phyloP scores from a whole-genome alignment of 1,140 invertebrate genomes.

The Drosophila ohnishii region DNA sequence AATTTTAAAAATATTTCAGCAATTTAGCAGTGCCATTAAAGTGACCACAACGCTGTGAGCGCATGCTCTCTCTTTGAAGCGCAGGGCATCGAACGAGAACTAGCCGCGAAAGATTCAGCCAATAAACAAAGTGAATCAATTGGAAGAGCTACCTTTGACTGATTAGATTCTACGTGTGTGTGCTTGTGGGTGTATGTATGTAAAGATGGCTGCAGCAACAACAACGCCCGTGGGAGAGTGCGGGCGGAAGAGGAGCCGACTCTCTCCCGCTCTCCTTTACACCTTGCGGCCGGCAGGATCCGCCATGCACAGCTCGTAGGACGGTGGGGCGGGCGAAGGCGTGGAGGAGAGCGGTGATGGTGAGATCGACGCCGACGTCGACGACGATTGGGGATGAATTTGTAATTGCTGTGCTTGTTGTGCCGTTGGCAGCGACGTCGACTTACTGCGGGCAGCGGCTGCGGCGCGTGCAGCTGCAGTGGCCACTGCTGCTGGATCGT shows the following conservation, averaged over 20 bases:
- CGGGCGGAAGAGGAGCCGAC: not conserved
- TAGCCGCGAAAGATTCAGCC: slow-evolving; percentile 19
- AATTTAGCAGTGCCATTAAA: not conserved
- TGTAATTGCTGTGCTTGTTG: slow-evolving; percentile 18
- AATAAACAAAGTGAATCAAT: slow-evolving; percentile 15
- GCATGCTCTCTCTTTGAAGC: slow-evolving; percentile 14
- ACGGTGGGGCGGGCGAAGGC: slow-evolving; percentile 18
- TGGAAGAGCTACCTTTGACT: slow-evolving; percentile 32
- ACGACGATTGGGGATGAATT: slow-evolving; percentile 14
- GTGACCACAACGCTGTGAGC: not conserved
- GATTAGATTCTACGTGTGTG: slow-evolving; percentile 17
- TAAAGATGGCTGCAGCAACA: slow-evolving; percentile 27
- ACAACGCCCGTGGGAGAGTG: slow-evolving; percentile 10
- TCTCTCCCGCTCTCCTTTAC: slow-evolving; percentile 17
- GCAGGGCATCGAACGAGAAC: slow-evolving; percentile 15
- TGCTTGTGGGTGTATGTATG: slow-evolving; percentile 8
- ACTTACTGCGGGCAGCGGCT: slow-evolving; percentile 41
- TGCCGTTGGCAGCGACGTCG: slow-evolving; percentile 23
- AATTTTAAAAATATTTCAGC: too few species aligned
- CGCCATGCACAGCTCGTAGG: slow-evolving; percentile 32
- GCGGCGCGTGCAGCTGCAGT: slow-evolving; percentile 33
- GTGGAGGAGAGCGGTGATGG: slow-evolving; percentile 10
- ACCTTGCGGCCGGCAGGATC: slow-evolving; percentile 19
- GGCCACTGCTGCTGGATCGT: slow-evolving; percentile 35
- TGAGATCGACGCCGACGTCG: slow-evolving; percentile 20